These are phyloP conservation scores for Plagodis dolabraria DNA, from an alignment of 2,888 invertebrate species.

Conservation along the genomic window DNA sequence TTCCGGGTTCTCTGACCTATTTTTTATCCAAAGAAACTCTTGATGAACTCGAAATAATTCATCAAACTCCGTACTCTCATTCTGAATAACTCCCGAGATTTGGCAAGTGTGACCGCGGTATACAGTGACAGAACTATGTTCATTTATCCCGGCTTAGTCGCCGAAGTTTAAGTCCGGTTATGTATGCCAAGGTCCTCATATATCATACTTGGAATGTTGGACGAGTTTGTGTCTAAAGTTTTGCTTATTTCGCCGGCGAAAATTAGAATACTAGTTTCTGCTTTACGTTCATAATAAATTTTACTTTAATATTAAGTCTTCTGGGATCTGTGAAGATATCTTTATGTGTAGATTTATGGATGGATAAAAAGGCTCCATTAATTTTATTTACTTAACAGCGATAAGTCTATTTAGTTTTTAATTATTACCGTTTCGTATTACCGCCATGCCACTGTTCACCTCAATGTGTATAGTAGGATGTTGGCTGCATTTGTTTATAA, in stretches of 20 bases:
- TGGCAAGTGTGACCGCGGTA: slow-evolving; percentile 15
- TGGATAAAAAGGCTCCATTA: background rate
- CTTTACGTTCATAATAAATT: slow-evolving; percentile 12
- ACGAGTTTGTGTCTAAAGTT: slow-evolving; percentile 18
- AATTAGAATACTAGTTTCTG: slow-evolving; percentile 34
- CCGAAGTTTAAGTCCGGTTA: slow-evolving; percentile 43
- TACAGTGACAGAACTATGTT: slow-evolving; percentile 31
- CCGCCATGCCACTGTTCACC: too few relatives aligned
- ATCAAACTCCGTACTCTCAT: too few relatives aligned
- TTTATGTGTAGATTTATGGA: background rate
- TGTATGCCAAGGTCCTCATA: slow-evolving; percentile 50
- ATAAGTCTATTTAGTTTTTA: too few relatives aligned
- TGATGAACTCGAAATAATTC: too few relatives aligned
- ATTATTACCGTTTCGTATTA: too few relatives aligned
- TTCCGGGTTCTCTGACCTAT: too few relatives aligned
- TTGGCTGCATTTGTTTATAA: too few relatives aligned
- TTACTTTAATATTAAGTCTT: too few relatives aligned
- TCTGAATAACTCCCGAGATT: slow-evolving; percentile 10
- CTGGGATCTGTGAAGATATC: background rate
- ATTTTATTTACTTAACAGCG: background rate
- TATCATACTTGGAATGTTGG: slow-evolving; percentile 39
- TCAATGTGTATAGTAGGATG: too few relatives aligned
- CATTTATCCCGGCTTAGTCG: slow-evolving; percentile 39
- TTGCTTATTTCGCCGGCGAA: slow-evolving; percentile 30
- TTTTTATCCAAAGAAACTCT: too few relatives aligned